Percentiles rank a stretch among this genome's conserved stretches.
phyloP scores from a whole-genome alignment of 2,888 invertebrate genomes.

The Andrena hattorfiana region DNA sequence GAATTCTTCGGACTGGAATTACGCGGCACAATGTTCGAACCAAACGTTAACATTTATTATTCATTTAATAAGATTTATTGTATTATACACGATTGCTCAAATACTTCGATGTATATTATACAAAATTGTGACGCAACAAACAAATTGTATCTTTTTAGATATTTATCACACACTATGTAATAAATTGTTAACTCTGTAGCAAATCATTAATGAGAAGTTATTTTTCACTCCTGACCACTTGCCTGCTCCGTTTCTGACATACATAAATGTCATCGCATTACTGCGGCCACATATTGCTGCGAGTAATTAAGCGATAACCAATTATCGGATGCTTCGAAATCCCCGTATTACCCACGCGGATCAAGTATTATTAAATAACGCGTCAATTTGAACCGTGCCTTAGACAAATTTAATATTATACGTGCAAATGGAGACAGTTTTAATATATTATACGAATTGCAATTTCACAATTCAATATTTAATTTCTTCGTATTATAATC shows the following conservation, averaged over 20 bases:
- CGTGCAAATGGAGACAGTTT: too few species aligned
- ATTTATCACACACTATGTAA: slow-evolving; percentile 77
- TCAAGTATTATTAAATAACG: too few species aligned
- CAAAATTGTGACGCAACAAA: slow-evolving; percentile 57
- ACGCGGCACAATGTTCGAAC: slow-evolving; percentile 11
- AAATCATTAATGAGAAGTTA: slow-evolving; percentile 34
- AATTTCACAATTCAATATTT: too few species aligned
- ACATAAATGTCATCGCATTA: neutral
- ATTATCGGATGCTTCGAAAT: too few species aligned
- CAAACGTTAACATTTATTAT: slow-evolving; percentile 37
- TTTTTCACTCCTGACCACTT: neutral
- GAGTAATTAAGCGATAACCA: too few species aligned
- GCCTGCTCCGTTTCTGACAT: neutral
- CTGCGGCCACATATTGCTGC: too few species aligned
- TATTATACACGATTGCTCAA: slow-evolving; percentile 71
- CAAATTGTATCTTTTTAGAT: slow-evolving; percentile 79
- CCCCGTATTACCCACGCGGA: too few species aligned
- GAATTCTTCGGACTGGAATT: slow-evolving; percentile 36
- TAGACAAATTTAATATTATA: too few species aligned
- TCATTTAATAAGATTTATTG: slow-evolving; percentile 46
- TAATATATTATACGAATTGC: too few species aligned
- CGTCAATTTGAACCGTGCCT: too few species aligned
- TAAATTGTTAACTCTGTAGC: slow-evolving; percentile 78
- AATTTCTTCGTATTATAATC: too few species aligned
- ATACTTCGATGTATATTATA: slow-evolving; percentile 72